Evolutionary conservation across 2,797 vertebrate species (phyloP), one percentile per base, ranked within the genome.

Genomic region (Cyprinodon diabolis): DNA sequence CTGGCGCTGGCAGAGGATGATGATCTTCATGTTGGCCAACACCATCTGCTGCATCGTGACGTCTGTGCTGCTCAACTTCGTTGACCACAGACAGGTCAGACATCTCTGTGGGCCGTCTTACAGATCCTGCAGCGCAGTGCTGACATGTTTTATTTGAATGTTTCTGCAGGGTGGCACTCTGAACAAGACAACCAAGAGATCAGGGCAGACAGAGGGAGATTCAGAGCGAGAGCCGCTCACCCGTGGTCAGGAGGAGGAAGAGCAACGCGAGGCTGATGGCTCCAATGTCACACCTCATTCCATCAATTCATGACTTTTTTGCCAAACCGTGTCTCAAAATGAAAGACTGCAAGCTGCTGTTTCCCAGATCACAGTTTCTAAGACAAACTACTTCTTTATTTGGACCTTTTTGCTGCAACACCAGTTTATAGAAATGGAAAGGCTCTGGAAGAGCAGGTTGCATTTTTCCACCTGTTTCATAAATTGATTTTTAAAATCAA

Each of bases 1-100:
- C 62, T 94, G 95, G 96, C 90, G 87, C 51, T 97, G 95, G 94
- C 95, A 96, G 75, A 90, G 90, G 85, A 95, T 96, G 94, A 96
- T 96, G 96, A 90, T 95, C 86, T 96, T 96, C 81, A 95, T 96
- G 95, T 74, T 96, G 89, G 94, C 92, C 60, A 97, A 96, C 83
- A 96, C 94, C 35, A 30, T 95, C 14, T 17, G 91, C 54, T 96
- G 95, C 79, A 93, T 96, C 49, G 12, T 94, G 73, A 90, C 92
- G 25, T 95, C 96, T 0, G 19, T 94, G 60, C 56, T 90, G 78
- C 94, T 97, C 74, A 97, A 94, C 12, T 2, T 95, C 0, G 91
- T 94, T 4, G 96, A 96, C 87, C 91, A 85, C 73, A 93, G 91
- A 90, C 93, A 96, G 94, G 95, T 96, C 82, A 79, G 83, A 54